These are phyloP conservation scores for Erethizon dorsatum DNA, from an alignment of 2,797 vertebrate genomes.

Conservation along the genomic window DNA sequence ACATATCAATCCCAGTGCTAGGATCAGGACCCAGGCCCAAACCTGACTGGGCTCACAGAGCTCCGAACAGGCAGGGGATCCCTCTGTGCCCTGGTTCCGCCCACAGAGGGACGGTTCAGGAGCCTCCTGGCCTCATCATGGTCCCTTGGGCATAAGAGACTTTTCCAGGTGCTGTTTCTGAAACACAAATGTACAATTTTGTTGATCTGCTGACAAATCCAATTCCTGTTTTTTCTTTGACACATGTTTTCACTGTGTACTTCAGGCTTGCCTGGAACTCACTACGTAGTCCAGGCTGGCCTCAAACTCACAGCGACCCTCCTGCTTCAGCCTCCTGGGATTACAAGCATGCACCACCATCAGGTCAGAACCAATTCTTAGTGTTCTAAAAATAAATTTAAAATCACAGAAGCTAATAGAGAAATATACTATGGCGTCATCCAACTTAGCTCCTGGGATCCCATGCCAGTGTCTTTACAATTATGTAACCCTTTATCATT, in stretches of 20 bases:
- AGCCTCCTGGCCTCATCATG: not conserved
- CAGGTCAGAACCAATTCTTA: not conserved
- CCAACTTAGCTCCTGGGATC: not conserved
- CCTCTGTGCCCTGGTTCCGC: not conserved
- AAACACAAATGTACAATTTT: slow-evolving; percentile 38
- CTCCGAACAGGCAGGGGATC: no score
- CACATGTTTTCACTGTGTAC: no score
- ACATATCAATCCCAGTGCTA: accelerated
- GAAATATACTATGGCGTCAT: not conserved
- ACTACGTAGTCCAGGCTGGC: no score
- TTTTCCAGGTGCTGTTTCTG: not conserved
- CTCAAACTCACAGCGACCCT: not conserved
- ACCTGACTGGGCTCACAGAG: not conserved
- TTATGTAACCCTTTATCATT: not conserved
- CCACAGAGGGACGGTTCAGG: not conserved
- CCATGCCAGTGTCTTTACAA: not conserved
- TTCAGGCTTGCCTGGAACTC: not conserved
- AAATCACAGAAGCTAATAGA: not conserved
- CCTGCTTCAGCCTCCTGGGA: not conserved
- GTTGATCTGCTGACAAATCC: not conserved
- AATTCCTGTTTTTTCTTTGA: not conserved
- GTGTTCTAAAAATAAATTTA: slow-evolving; percentile 5
- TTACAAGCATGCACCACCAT: not conserved
- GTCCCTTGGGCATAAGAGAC: not conserved
- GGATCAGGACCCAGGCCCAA: not conserved